Conservation (phyloP, 2,888 invertebrate species). For the Flabesymbios commensalis region DNA sequence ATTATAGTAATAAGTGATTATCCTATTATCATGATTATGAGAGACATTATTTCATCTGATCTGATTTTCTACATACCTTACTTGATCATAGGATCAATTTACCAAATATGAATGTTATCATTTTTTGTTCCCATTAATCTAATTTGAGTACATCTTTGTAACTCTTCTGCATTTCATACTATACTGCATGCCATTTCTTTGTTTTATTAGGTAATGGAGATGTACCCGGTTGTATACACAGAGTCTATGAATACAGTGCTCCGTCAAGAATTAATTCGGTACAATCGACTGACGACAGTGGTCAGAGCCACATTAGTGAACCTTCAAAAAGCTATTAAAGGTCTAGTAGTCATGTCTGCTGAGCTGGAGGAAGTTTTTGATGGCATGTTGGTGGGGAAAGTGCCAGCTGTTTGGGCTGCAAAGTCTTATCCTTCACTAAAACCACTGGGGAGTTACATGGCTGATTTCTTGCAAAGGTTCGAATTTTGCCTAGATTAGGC, state of each 20-base stretch:
- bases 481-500: background rate
- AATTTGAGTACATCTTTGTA: no score
- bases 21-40: no score
- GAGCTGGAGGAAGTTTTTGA: conserved; percentile 55
- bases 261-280: conserved; percentile 60
- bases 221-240: conserved; percentile 59
- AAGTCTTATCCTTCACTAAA: conserved; percentile 62
- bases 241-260: conserved; percentile 63
- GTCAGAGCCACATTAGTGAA: conserved; percentile 56
- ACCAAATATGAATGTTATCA: no score
- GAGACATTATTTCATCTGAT: no score
- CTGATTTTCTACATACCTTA: no score
- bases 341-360: conserved; percentile 60
- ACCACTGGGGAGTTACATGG: conserved; percentile 60
- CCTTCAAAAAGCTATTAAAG: conserved; percentile 61
- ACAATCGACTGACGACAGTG: conserved; percentile 56
- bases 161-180: no score
- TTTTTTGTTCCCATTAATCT: no score
- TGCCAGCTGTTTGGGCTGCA: conserved; percentile 59
- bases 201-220: conserved; percentile 51
- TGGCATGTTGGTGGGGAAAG: conserved; percentile 60
- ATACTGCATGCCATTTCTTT: no score
- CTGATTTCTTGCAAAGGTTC: conserved; percentile 69
- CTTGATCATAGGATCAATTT: no score
- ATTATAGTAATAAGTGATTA: no score